Evolutionary conservation across 53 echinoderm and acorn worm genomes (phyloP).

Genomic region (Holothuria leucospilota): DNA sequence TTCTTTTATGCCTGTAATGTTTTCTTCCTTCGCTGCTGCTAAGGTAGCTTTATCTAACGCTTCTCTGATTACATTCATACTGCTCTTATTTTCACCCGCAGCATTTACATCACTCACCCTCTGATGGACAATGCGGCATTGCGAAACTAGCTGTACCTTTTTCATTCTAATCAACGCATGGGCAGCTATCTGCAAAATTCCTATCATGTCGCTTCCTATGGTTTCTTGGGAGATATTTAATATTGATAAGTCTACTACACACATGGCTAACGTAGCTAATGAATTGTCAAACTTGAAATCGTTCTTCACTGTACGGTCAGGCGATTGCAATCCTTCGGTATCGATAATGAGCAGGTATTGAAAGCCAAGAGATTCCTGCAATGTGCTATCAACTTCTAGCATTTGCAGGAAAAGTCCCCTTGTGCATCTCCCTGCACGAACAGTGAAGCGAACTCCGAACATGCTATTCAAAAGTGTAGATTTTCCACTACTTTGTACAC

Average conservation of each 20-base stretch:
- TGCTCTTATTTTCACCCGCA: neutral
- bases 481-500: too few relatives aligned
- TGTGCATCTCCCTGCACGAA: too few relatives aligned
- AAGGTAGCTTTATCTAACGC: conserved; percentile 6
- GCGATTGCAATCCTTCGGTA: too few relatives aligned
- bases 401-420: too few relatives aligned
- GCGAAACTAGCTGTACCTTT: neutral
- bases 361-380: too few relatives aligned
- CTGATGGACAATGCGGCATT: conserved; percentile 16
- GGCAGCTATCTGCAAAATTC: conserved; percentile 3
- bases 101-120: conserved; percentile 26
- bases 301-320: neutral
- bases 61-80: conserved; percentile 3
- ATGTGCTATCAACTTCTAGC: too few relatives aligned
- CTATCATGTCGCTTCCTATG: conserved; percentile 15
- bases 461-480: too few relatives aligned
- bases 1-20: neutral
- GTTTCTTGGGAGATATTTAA: conserved; percentile 17
- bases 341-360: too few relatives aligned
- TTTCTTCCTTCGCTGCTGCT: conserved; percentile 2
- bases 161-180: conserved; percentile 38
- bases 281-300: conserved; percentile 22
- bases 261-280: conserved; percentile 15
- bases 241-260: conserved; percentile 7
- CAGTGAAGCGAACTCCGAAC: too few relatives aligned